A percentile compares a stretch with the other conserved stretches of the same genome.
Conservation (phyloP, 2,888 invertebrate genomes). For the Lottia scabra region DNA sequence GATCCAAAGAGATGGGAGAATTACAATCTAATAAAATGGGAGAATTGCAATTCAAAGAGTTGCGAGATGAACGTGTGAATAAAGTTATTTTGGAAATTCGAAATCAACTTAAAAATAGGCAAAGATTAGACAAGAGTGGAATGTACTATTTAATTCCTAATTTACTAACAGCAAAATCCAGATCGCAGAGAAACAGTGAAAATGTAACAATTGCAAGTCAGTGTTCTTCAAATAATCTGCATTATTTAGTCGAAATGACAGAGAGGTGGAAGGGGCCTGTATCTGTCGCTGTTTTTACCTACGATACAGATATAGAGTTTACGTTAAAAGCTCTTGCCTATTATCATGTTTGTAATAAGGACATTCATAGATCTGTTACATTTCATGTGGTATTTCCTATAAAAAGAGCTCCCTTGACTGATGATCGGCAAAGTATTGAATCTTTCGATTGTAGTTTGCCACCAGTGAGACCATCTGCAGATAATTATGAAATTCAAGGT, state of each 20-base stretch:
- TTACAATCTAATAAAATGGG: too few relatives aligned
- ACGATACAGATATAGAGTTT: conserved; percentile 64
- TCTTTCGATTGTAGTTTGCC: conserved; percentile 13
- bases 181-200: conserved; percentile 27
- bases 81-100: conserved; percentile 31
- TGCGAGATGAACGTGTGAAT: conserved; percentile 18
- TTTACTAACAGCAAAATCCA: conserved; percentile 32
- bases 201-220: conserved; percentile 71
- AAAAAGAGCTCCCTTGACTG: conserved; percentile 30
- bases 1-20: too few relatives aligned
- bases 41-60: too few relatives aligned
- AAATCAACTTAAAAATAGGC: conserved; percentile 35
- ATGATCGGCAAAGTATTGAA: conserved; percentile 9
- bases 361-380: conserved; percentile 67
- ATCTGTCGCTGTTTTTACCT: conserved; percentile 72
- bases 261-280: conserved; percentile 72
- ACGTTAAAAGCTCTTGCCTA: conserved; percentile 69
- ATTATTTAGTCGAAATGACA: conserved; percentile 65
- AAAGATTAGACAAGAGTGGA: conserved; percentile 53
- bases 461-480: not conserved
- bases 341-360: conserved; percentile 68
- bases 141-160: conserved; percentile 51
- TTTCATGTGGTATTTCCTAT: conserved; percentile 72
- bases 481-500: conserved; percentile 64
- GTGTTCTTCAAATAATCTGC: conserved; percentile 70